These are phyloP conservation scores for Seriola dumerili DNA, from an alignment of 2,113 vertebrate genomes.

Conservation along the genomic window DNA sequence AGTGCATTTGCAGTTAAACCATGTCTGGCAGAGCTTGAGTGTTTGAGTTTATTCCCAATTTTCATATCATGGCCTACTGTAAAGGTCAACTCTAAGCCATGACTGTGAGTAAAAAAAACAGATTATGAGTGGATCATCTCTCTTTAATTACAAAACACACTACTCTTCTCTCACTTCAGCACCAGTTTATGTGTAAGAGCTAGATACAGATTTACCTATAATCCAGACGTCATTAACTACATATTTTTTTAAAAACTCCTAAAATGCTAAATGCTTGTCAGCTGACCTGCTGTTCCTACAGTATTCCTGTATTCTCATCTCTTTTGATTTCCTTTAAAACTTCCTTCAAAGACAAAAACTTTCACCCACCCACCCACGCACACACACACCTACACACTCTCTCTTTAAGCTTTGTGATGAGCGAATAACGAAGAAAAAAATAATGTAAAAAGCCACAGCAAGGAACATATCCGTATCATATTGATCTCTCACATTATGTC, in stretches of 20 bases:
- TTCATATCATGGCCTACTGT: background rate
- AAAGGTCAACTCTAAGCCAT: slow-evolving; percentile 11
- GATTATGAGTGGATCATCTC: background rate
- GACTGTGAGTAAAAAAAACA: background rate
- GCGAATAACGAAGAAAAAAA: background rate
- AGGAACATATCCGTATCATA: too few relatives aligned
- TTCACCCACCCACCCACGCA: too few relatives aligned
- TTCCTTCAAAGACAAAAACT: background rate
- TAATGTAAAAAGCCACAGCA: background rate
- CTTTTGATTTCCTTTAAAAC: background rate
- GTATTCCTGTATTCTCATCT: background rate
- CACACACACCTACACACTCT: too few relatives aligned
- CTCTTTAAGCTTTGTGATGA: too few relatives aligned
- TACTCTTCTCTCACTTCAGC: background rate
- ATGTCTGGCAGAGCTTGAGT: background rate
- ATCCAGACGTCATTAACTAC: background rate
- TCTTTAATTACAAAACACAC: background rate
- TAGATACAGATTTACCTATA: background rate
- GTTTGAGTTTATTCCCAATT: background rate
- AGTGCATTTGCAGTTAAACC: background rate
- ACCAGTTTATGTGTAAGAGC: background rate
- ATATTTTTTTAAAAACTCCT: too few relatives aligned
- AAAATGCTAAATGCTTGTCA: background rate
- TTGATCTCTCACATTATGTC: background rate
- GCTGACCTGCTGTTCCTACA: background rate